These are phyloP conservation scores for Nasonia oneida DNA, from an alignment of 2,888 invertebrate genomes.

Conservation along the genomic window DNA sequence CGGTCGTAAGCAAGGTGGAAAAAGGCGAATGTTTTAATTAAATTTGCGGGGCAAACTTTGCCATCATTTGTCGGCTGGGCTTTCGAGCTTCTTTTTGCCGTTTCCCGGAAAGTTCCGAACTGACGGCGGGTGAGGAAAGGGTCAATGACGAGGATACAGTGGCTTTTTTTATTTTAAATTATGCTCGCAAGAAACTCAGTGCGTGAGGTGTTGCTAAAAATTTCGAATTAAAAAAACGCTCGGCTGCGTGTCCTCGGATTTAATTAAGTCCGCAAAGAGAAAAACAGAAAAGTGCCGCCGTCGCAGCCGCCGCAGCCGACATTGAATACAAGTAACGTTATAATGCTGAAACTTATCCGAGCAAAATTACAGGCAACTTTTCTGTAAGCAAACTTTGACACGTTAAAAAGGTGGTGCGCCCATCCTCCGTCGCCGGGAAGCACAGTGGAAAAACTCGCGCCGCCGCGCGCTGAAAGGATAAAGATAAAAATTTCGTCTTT, in stretches of 20 bases:
- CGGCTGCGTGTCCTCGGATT: slow-evolving; percentile 23
- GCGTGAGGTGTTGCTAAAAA: neutral
- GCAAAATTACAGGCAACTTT: slow-evolving; percentile 61
- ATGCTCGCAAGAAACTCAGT: neutral
- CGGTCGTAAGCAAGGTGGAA: neutral
- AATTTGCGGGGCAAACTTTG: slow-evolving; percentile 49
- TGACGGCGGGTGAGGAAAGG: neutral
- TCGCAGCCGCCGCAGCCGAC: slow-evolving; percentile 1
- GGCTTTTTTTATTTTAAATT: neutral
- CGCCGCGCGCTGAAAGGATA: slow-evolving; percentile 36
- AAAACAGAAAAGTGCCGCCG: slow-evolving; percentile 45
- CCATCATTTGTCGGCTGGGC: slow-evolving; percentile 9
- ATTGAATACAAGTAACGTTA: slow-evolving; percentile 60
- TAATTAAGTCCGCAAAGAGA: slow-evolving; percentile 54
- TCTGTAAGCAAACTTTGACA: slow-evolving; percentile 59
- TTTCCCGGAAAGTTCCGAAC: slow-evolving; percentile 25
- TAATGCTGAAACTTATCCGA: slow-evolving; percentile 59
- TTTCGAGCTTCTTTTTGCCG: slow-evolving; percentile 41
- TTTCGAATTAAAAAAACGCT: slow-evolving; percentile 23
- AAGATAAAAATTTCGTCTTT: slow-evolving; percentile 52
- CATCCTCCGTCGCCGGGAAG: slow-evolving; percentile 3
- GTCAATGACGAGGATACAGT: neutral
- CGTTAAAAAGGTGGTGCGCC: slow-evolving; percentile 43
- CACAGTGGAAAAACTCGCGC: slow-evolving; percentile 10
- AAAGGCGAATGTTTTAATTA: slow-evolving; percentile 61